A percentile compares a stretch with the other conserved stretches of the same genome.
Conservation (phyloP, 2,888 invertebrate genomes). For the Chydorus sphaericus region DNA sequence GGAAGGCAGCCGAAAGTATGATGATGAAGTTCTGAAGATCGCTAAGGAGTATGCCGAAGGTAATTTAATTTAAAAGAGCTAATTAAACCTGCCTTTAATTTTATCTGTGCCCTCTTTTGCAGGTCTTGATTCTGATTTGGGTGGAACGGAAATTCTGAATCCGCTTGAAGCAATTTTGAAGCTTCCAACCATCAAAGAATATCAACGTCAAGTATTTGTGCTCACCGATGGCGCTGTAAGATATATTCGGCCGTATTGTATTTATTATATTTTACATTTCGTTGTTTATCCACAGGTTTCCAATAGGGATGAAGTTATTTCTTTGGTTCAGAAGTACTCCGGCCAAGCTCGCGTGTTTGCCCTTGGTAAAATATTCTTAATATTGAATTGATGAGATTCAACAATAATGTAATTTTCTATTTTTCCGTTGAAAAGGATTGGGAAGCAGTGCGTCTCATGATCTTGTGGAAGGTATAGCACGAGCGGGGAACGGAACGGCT, state of each 20-base stretch:
- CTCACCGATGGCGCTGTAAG: slow-evolving; percentile 29
- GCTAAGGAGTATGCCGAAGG: slow-evolving; percentile 18
- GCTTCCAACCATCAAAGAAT: slow-evolving; percentile 19
- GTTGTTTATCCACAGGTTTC: slow-evolving; percentile 18
- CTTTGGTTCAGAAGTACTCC: slow-evolving; percentile 22
- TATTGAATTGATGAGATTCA: too few species aligned
- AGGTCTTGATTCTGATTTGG: slow-evolving; percentile 24
- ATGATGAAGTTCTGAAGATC: slow-evolving; percentile 21
- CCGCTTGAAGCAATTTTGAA: slow-evolving; percentile 23
- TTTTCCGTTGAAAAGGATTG: slow-evolving; percentile 20
- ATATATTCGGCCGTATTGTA: background rate
- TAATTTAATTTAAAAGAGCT: too few species aligned
- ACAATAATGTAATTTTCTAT: too few species aligned
- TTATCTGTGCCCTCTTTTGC: background rate
- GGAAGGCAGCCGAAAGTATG: slow-evolving; percentile 22
- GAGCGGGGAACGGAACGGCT: slow-evolving; percentile 26
- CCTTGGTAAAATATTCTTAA: slow-evolving; percentile 21
- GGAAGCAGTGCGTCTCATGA: slow-evolving; percentile 26
- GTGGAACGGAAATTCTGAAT: slow-evolving; percentile 26
- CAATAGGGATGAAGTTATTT: slow-evolving; percentile 25
- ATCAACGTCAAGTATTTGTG: slow-evolving; percentile 25
- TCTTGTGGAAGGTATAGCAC: slow-evolving; percentile 27
- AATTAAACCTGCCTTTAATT: too few species aligned
- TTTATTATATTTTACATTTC: background rate
- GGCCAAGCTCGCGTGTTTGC: slow-evolving; percentile 24